These are phyloP conservation scores for Dasyurus viverrinus DNA, from an alignment of 2,113 vertebrate genomes.

Conservation along the genomic window DNA sequence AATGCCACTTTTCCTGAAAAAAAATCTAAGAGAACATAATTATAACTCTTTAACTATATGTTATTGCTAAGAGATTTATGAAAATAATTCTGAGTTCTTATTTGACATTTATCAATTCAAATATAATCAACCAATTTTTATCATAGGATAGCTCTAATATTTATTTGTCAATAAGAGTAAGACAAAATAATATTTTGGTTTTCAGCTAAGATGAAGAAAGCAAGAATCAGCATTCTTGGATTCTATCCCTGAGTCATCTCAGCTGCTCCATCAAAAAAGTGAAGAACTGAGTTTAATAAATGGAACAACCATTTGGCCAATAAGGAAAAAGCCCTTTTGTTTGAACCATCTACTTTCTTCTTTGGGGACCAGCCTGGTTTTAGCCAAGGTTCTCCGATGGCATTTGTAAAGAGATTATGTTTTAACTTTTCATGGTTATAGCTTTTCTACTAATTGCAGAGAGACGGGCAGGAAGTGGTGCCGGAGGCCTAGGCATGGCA, in stretches of 20 bases:
- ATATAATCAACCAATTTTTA: slow-evolving; percentile 30
- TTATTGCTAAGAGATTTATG: background rate
- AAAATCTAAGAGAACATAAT: background rate
- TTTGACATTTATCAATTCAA: slow-evolving; percentile 25
- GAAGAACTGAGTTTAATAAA: background rate
- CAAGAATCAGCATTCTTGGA: background rate
- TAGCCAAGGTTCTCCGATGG: background rate
- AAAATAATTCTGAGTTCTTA: background rate
- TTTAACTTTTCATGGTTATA: background rate
- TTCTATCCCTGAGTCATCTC: slow-evolving; percentile 5
- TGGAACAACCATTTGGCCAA: background rate
- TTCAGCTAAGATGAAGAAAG: background rate
- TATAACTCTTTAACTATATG: slow-evolving; percentile 25
- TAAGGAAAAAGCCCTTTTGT: slow-evolving; percentile 17
- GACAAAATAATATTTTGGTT: background rate
- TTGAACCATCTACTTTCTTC: slow-evolving; percentile 23
- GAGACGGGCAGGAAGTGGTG: background rate
- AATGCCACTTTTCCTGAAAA: background rate
- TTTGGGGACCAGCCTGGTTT: background rate
- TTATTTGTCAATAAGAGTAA: slow-evolving; percentile 18
- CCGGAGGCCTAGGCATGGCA: background rate
- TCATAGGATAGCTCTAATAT: slow-evolving; percentile 6
- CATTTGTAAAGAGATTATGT: background rate
- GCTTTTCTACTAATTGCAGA: background rate
- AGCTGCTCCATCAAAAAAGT: background rate